Evolutionary conservation across 1,140 invertebrate species (phyloP), one percentile per base, ranked within the genome.

Genomic region (Drosophila arawakana): DNA sequence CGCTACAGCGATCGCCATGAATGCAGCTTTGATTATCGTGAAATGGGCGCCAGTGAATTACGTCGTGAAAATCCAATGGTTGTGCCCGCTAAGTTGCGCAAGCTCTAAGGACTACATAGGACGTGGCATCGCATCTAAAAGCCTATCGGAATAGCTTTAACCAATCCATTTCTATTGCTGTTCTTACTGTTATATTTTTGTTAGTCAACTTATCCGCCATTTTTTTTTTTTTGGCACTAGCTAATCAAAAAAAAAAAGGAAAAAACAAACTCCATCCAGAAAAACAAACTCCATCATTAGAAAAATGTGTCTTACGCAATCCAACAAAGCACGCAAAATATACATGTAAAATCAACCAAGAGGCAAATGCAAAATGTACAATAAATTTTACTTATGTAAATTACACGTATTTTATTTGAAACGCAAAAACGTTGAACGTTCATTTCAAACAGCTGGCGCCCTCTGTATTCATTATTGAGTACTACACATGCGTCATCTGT

Each of bases 1-100:
- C 84, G 84, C 15, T 89, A 84, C 46, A 89, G 80, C 43, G 85
- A 90, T 7, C 85, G 85, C n/a, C 84, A 88, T 25, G 78, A 84
- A 3, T 88, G 84, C 69, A 88, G 21, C 41, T 90, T 84, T 15
- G 81, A 88, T 44, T 88, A 90, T 69, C 85, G 84, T 5, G 68
- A 80, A 21, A 58, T 89, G 67, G 83, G 83, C 8, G 83, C 83
- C 35, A 70, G 1, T 47, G 47, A 89, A 21, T 89, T 88, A 44
- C 80, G 84, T 15, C 83, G 83, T 3, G 71, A 89, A 37, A 88
- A 88, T 75, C 83, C 83, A 18, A 10, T 69, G 5, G 21, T 80
- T 25, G 63, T 80, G 5, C 76, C 83, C 11, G 62, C 35, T 49
- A 88, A 88, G 55, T 41, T 88, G 25, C 69, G 62, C 13, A 86